Base-by-base conservation (phyloP, 2,888 invertebrate species). In the Drosophila anomalata region DNA sequence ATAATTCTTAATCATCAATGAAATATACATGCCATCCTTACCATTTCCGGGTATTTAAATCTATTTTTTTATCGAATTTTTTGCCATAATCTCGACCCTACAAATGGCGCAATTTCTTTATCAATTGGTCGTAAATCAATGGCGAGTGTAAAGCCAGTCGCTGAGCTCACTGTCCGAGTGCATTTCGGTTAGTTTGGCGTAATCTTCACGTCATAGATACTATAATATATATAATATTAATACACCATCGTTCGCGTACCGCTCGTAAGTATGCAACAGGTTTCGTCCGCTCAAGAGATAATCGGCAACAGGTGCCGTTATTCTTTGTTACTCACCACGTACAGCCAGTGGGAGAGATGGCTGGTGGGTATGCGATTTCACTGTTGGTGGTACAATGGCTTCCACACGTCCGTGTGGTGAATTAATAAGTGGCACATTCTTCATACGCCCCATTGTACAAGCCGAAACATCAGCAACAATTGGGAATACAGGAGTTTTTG, bases 231-330 rank as follows among this genome's bases (percentile, higher is more conserved):
- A n/a, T 17, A 41, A 20, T 33, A 12, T 8, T 29, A 39, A n/a
- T 14, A 26, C 41, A 50, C 41, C 59, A 60, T 71, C 53, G 5
- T 6, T 44, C 48, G 17, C 8, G 41, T 20, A 41, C 48, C 24
- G 22, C 59, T 14, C 14, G 36, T 59, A 62, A 73, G 77, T 79
- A 83, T 82, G 83, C 83, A 83, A 86, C 86, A 83, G 83, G 83
- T 83, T 68, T 63, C 44, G 41, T 20, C 31, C 44, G 33, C 29
- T 42, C 50, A 54, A 0, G 48, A 26, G 41, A 26, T 62, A 62
- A 63, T 70, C 71, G 76, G 79, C 87, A 87, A 87, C 87, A 84
- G 82, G 82, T 84, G 78, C 76, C 73, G 50, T 67, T 36, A n/a
- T n/a, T 50, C 22, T 22, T 20, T 31, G 22, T 39, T 60, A 68